phyloP scores from a whole-genome alignment of 2,797 vertebrate genomes.

The Sphaeramia orbicularis region DNA sequence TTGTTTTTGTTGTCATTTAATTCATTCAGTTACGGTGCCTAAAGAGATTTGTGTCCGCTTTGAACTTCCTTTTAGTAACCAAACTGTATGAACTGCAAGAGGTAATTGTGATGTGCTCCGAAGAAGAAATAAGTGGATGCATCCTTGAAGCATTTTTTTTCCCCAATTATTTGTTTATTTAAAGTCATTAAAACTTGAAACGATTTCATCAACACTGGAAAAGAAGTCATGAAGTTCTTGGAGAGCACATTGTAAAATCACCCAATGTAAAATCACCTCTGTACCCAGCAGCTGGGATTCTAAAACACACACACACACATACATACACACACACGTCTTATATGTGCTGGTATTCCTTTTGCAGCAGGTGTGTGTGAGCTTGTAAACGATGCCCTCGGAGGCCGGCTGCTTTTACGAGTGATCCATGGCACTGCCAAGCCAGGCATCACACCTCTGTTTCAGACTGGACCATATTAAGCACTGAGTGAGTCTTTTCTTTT shows the following conservation, averaged over 20 bases:
- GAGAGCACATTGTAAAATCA: conserved; percentile 24
- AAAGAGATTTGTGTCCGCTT: conserved; percentile 13
- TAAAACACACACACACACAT: not conserved
- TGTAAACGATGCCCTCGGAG: conserved; percentile 49
- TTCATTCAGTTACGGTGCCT: conserved; percentile 26
- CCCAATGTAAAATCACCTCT: conserved; percentile 19
- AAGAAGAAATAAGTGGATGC: not conserved
- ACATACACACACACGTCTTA: not conserved
- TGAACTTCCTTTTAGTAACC: conserved; percentile 24
- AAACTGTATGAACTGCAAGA: conserved; percentile 4
- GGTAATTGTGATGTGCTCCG: conserved; percentile 7
- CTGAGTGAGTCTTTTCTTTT: conserved; percentile 21
- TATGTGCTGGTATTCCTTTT: conserved; percentile 1
- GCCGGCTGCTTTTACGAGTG: conserved; percentile 48
- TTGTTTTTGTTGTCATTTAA: conserved; percentile 25
- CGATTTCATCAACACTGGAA: conserved; percentile 18
- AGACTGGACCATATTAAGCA: conserved; percentile 53
- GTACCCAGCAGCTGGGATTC: not conserved
- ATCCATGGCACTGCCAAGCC: conserved; percentile 37
- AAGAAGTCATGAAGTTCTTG: conserved; percentile 23
- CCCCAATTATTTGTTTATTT: conserved; percentile 31
- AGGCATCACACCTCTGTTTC: conserved; percentile 56
- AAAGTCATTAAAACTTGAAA: conserved; percentile 16
- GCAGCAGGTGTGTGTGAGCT: conserved; percentile 35
- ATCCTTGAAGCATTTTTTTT: not conserved